Evolutionary conservation across 2,113 vertebrate genomes (phyloP).

Genomic region (Cranoglanis bouderius): DNA sequence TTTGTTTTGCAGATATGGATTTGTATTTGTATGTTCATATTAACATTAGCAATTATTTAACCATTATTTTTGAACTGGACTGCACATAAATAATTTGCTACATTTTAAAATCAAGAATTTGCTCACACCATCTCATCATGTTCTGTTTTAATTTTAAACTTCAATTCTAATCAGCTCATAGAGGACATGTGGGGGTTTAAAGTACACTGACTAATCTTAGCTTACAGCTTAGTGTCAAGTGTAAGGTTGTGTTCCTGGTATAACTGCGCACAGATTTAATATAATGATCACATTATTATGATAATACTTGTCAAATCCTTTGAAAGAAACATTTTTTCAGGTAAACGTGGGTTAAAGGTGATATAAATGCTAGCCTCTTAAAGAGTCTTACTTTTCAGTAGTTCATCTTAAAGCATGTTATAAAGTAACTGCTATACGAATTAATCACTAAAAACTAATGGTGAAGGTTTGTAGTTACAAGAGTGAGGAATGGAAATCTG

Average conservation of each 20-base stretch:
- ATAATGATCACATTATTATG: background rate
- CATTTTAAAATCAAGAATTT: background rate
- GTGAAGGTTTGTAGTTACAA: background rate
- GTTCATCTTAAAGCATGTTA: background rate
- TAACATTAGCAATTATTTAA: constrained; percentile 24
- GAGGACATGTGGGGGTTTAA: background rate
- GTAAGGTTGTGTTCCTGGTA: background rate
- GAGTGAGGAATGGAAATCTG: background rate
- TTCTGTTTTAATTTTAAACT: background rate
- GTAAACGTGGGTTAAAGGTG: background rate
- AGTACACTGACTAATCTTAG: background rate
- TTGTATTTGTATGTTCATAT: background rate
- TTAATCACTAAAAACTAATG: background rate
- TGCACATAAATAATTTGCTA: background rate
- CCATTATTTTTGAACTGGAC: background rate
- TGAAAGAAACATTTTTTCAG: background rate
- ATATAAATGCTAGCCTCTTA: background rate
- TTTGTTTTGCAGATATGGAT: constrained; percentile 1
- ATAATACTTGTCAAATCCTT: background rate
- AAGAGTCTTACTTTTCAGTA: background rate
- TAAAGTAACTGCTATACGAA: background rate
- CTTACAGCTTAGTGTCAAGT: background rate
- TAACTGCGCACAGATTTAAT: background rate
- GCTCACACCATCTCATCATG: background rate
- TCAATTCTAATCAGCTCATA: background rate